Percentiles rank a stretch among this genome's conserved stretches.
Conservation (phyloP, 2,113 vertebrate species). For the Copsychus sechellarum region DNA sequence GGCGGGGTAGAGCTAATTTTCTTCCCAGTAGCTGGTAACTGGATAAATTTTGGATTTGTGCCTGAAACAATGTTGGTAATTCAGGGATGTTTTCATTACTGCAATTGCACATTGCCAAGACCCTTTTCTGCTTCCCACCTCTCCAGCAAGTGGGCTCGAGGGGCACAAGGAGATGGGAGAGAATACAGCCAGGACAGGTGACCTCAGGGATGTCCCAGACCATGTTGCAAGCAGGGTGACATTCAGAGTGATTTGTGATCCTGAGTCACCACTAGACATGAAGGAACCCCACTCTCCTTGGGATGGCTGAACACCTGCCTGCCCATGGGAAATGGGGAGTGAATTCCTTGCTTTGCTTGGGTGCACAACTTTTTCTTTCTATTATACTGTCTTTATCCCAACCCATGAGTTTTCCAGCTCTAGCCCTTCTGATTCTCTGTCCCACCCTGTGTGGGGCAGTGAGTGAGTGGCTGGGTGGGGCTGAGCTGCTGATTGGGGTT, state of each 20-base stretch:
- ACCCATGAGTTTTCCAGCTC: background rate
- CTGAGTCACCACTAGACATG: rapidly evolving
- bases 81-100: background rate
- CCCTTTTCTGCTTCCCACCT: background rate
- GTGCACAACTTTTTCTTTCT: background rate
- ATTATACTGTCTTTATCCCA: background rate
- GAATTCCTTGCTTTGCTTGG: background rate
- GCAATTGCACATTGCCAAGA: background rate
- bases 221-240: no score
- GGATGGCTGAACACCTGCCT: background rate
- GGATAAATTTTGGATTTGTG: background rate
- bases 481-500: background rate
- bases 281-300: background rate
- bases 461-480: rapidly evolving
- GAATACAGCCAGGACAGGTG: background rate
- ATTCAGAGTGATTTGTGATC: background rate
- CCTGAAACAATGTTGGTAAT: background rate
- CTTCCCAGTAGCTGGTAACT: background rate
- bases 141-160: background rate
- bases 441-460: no score
- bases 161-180: background rate
- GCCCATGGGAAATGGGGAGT: background rate
- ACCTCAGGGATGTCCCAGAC: background rate
- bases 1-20: background rate
- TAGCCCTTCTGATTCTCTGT: background rate